These are phyloP conservation scores for Bombus pascuorum DNA, from an alignment of 1,140 invertebrate genomes.

Conservation along the genomic window DNA sequence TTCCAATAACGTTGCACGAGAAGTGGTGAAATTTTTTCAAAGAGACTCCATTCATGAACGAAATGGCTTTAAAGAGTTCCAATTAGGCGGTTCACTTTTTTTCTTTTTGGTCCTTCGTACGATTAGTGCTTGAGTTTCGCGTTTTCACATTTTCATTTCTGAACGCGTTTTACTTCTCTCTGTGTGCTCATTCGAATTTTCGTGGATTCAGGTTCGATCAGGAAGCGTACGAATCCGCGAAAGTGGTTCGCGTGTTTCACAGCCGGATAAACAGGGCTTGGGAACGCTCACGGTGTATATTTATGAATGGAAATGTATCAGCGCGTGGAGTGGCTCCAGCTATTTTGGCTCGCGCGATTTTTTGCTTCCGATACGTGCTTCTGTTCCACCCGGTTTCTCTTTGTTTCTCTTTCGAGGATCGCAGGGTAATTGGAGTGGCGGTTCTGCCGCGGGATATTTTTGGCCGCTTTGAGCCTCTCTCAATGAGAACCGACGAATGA, in stretches of 20 bases:
- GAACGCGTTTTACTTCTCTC: neutral
- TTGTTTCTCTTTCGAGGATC: slow-evolving; percentile 23
- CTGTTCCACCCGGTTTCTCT: neutral
- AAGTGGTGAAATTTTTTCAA: neutral
- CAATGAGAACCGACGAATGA: neutral
- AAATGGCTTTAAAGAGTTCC: neutral
- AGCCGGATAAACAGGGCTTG: slow-evolving; percentile 15
- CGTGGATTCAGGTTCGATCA: slow-evolving; percentile 22
- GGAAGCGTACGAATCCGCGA: slow-evolving; percentile 22
- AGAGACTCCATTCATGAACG: neutral
- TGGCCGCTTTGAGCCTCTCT: neutral
- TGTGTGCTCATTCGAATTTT: slow-evolving; percentile 20
- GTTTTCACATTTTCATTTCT: slow-evolving; percentile 19
- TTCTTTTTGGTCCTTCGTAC: neutral
- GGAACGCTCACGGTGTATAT: slow-evolving; percentile 49
- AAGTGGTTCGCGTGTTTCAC: slow-evolving; percentile 58
- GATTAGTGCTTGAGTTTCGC: slow-evolving; percentile 22
- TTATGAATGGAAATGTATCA: slow-evolving; percentile 62
- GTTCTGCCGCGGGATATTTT: slow-evolving; percentile 4
- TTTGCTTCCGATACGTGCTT: neutral
- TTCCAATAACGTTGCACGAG: neutral
- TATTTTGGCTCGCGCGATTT: slow-evolving; percentile 32
- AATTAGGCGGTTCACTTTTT: neutral
- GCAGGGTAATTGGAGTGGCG: slow-evolving; percentile 27
- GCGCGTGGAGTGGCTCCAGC: slow-evolving; percentile 12